These are phyloP conservation scores for Apodemia duryi DNA, from an alignment of 2,888 invertebrate genomes.

Conservation along the genomic window DNA sequence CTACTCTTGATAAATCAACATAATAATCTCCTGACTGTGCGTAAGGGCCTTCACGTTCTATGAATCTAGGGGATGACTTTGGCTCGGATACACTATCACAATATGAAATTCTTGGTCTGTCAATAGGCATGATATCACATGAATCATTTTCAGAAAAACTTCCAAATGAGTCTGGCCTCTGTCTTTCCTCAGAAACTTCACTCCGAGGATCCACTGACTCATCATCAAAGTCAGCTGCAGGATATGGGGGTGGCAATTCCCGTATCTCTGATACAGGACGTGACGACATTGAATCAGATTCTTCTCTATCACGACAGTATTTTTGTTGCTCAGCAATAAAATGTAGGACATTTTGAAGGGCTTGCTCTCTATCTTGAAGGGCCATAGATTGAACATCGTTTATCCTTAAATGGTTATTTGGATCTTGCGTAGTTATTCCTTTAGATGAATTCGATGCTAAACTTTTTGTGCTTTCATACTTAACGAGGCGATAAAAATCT, in stretches of 20 bases:
- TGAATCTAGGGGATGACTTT: slow-evolving; percentile 65
- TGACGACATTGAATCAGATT: slow-evolving; percentile 77
- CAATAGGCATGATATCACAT: slow-evolving; percentile 57
- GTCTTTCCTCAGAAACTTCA: slow-evolving; percentile 69
- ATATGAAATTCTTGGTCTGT: slow-evolving; percentile 53
- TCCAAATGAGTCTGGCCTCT: slow-evolving; percentile 67
- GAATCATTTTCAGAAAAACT: slow-evolving; percentile 75
- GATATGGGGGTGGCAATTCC: slow-evolving; percentile 75
- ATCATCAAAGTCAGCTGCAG: slow-evolving; percentile 69
- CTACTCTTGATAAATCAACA: slow-evolving; percentile 55
- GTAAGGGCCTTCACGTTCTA: slow-evolving; percentile 70
- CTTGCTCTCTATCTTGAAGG: slow-evolving; percentile 82
- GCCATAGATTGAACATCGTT: slow-evolving; percentile 70
- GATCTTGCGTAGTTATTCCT: slow-evolving; percentile 79
- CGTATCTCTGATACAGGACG: slow-evolving; percentile 78
- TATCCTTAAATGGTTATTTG: slow-evolving; percentile 61
- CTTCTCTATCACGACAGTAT: slow-evolving; percentile 81
- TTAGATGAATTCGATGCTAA: slow-evolving; percentile 86
- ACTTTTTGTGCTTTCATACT: slow-evolving; percentile 89
- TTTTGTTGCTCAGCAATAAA: slow-evolving; percentile 89
- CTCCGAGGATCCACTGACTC: slow-evolving; percentile 71
- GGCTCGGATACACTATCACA: slow-evolving; percentile 70
- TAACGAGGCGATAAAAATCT: slow-evolving; percentile 89
- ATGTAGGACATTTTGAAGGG: slow-evolving; percentile 85
- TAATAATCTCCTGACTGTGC: slow-evolving; percentile 65